A percentile compares a stretch with the other conserved stretches of the same genome.
phyloP scores from a whole-genome alignment of 1,140 invertebrate species.

The Drosophila willistoni region DNA sequence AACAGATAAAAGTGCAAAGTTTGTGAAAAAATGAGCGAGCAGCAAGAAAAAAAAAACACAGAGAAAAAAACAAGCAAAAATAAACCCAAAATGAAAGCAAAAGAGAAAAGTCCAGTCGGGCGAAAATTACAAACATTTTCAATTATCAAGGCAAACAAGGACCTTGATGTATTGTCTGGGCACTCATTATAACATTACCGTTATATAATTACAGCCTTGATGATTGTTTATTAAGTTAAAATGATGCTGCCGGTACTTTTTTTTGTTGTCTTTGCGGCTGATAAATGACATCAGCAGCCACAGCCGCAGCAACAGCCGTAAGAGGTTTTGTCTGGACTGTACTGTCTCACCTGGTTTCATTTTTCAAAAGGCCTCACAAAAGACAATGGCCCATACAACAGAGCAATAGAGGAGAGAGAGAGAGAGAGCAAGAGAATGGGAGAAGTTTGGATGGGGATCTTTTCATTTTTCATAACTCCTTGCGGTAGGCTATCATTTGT shows the following conservation, averaged over 20 bases:
- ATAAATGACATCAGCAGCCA: conserved; percentile 51
- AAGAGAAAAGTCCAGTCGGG: conserved; percentile 53
- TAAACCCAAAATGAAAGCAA: conserved; percentile 4
- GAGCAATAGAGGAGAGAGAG: conserved; percentile 1
- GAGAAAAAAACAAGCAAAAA: not conserved
- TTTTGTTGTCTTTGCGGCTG: conserved; percentile 26
- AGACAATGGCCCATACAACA: conserved; percentile 32
- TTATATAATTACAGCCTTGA: conserved; percentile 76
- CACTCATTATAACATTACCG: conserved; percentile 73
- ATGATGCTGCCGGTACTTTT: conserved; percentile 34
- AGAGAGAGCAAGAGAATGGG: not conserved
- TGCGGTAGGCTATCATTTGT: conserved; percentile 41
- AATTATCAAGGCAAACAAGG: conserved; percentile 69
- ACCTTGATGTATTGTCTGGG: conserved; percentile 74
- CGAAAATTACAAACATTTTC: conserved; percentile 80
- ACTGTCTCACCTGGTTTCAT: conserved; percentile 59
- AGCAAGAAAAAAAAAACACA: no score
- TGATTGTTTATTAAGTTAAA: conserved; percentile 78
- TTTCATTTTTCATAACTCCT: conserved; percentile 43
- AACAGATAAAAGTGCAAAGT: conserved; percentile 78
- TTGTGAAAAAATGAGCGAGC: conserved; percentile 34
- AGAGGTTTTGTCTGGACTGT: conserved; percentile 57
- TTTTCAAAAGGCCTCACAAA: conserved; percentile 51
- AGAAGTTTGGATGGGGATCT: not conserved
- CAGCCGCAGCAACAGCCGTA: not conserved